Conservation (phyloP, 2,113 vertebrate species). For the Oncorhynchus tshawytscha region DNA sequence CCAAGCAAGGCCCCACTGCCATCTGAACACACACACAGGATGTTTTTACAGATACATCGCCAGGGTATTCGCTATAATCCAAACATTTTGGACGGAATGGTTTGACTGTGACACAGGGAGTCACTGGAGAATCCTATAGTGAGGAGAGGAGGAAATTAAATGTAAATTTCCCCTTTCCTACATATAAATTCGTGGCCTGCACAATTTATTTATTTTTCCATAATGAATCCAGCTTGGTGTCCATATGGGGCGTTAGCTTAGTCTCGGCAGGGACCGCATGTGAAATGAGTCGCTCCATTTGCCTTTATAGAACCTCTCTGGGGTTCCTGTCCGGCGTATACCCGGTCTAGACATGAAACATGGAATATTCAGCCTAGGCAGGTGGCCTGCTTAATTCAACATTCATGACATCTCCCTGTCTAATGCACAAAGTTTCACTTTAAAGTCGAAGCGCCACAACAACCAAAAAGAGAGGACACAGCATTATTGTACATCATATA, state of each 20-base stretch:
- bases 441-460: background rate
- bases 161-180: slow-evolving; percentile 35
- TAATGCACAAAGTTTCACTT: slow-evolving; percentile 11
- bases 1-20: background rate
- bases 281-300: slow-evolving; percentile 52
- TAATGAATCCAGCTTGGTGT: slow-evolving; percentile 59
- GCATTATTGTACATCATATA: background rate
- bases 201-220: slow-evolving; percentile 56
- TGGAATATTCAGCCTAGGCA: slow-evolving; percentile 42
- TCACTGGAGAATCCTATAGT: slow-evolving; percentile 49
- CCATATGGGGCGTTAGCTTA: slow-evolving; percentile 49
- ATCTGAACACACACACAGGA: background rate
- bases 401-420: slow-evolving; percentile 35
- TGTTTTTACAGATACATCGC: background rate
- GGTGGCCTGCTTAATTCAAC: slow-evolving; percentile 57
- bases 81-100: background rate
- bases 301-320: slow-evolving; percentile 55
- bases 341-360: slow-evolving; percentile 50
- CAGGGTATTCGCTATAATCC: background rate
- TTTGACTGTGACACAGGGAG: slow-evolving; percentile 2
- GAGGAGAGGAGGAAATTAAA: slow-evolving; percentile 42
- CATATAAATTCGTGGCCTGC: slow-evolving; percentile 52
- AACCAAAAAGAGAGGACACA: background rate
- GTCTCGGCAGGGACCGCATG: slow-evolving; percentile 50
- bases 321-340: slow-evolving; percentile 38